phyloP scores from a whole-genome alignment of 2,888 invertebrate genomes.

The Plutella xylostella region DNA sequence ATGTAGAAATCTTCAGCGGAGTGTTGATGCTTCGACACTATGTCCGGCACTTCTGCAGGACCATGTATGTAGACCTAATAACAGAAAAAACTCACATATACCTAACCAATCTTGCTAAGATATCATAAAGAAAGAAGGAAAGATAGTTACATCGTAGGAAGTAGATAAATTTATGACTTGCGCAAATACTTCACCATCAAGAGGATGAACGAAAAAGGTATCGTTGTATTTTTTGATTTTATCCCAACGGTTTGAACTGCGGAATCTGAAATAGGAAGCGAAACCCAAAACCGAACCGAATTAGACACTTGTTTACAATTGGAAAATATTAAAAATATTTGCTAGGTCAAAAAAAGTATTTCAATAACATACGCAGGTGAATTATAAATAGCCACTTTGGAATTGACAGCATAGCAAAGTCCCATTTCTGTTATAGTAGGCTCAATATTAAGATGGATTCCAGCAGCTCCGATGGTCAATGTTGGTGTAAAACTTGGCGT shows the following conservation, averaged over 20 bases:
- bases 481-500: constrained; percentile 57
- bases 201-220: constrained; percentile 73
- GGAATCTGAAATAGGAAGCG: constrained; percentile 63
- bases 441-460: constrained; percentile 60
- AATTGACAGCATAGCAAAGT: constrained; percentile 76
- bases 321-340: too few relatives aligned
- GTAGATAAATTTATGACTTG: constrained; percentile 78
- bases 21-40: constrained; percentile 67
- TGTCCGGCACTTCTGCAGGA: constrained; percentile 75
- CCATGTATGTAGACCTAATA: constrained; percentile 75
- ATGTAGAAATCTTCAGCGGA: constrained; percentile 67
- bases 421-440: constrained; percentile 77
- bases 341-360: neutral
- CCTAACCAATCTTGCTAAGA: too few relatives aligned
- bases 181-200: constrained; percentile 80
- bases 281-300: too few relatives aligned
- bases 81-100: too few relatives aligned
- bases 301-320: too few relatives aligned
- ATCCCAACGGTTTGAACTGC: constrained; percentile 69
- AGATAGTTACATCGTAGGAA: constrained; percentile 74
- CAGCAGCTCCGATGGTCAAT: constrained; percentile 66
- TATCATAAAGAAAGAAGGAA: too few relatives aligned
- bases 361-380: constrained; percentile 60
- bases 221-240: constrained; percentile 40
- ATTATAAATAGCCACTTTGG: constrained; percentile 71